Base-by-base conservation (phyloP, 2,888 invertebrate species). In the Kuschelorhynchus macadamiae region DNA sequence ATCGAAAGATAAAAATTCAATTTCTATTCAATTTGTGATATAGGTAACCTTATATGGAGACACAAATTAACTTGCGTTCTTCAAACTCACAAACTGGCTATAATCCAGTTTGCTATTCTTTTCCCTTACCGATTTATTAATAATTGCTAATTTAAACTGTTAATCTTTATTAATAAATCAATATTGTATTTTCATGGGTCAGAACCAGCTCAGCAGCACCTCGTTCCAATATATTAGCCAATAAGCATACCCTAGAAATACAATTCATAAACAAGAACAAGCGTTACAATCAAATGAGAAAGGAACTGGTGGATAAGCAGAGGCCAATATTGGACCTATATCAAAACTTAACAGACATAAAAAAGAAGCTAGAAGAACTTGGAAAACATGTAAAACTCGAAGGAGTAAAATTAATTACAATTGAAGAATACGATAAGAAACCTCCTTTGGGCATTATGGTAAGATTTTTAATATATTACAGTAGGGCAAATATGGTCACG, bases 181-280 rank as follows among this genome's bases (percentile, higher is more conserved):
- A 20, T 18, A 12, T 18, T 50, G 32, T 7, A 39, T 36, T 36
- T 50, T 36, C 12, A 49, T 33, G 36, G n/a, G 33, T 18, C 17
- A 55, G 52, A 20, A 61, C 74, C 9, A 69, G 60, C 42, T 65
- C 71, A 1, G 47, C 63, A n/a, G 12, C 65, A 0, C 9, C 67
- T 33, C 53, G 67, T 14, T 14, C 67, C 2, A 62, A 14, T 16
- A 44, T 49, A 21, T 50, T 63, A 5, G 57, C 65, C 12, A 78
- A 76, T 63, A 78, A 77, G 53, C 78, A 79, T 63, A 77, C 78
- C 2, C 67, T 82, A 8, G 83, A 83, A 71, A 73, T 79, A 21
- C 81, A 82, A 66, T 83, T 82, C 63, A 62, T 78, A n/a, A 78
- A 77, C 62, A 83, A 82, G 70, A 81, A 81, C 66, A 81, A 80